Conservation (phyloP, 2,797 vertebrate genomes). For the Syndactyla subalaris region DNA sequence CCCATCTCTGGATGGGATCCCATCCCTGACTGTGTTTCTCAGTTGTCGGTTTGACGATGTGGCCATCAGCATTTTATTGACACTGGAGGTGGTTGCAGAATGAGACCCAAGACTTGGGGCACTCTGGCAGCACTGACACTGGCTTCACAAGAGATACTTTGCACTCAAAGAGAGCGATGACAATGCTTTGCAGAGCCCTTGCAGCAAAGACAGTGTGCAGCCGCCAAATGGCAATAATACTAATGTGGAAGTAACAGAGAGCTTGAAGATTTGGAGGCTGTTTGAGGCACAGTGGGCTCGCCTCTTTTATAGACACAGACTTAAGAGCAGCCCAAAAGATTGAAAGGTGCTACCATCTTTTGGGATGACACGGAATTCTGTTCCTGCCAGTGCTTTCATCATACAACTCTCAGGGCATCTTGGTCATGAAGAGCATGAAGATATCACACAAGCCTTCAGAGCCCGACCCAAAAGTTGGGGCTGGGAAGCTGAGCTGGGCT, state of each 20-base stretch:
- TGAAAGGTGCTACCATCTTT: neutral
- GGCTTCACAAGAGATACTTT: neutral
- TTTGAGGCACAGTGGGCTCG: neutral
- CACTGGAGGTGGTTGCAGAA: neutral
- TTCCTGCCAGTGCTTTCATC: neutral
- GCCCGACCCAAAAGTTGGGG: neutral
- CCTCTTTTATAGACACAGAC: neutral
- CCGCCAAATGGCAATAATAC: neutral
- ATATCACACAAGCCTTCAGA: neutral
- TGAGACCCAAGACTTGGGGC: accelerated
- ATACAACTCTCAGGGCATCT: neutral
- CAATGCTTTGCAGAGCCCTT: neutral
- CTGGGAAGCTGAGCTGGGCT: neutral
- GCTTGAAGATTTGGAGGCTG: neutral
- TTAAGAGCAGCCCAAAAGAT: neutral
- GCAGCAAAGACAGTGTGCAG: neutral
- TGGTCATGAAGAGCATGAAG: neutral
- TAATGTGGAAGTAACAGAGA: neutral
- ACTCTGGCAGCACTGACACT: neutral
- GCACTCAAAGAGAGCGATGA: neutral
- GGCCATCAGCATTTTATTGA: neutral
- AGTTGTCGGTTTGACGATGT: neutral
- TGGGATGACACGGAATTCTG: neutral
- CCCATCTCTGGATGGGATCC: neutral
- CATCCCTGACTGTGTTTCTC: neutral